These are phyloP conservation scores for Alloscopus bannaensis DNA, from an alignment of 2,888 invertebrate genomes.

Conservation along the genomic window DNA sequence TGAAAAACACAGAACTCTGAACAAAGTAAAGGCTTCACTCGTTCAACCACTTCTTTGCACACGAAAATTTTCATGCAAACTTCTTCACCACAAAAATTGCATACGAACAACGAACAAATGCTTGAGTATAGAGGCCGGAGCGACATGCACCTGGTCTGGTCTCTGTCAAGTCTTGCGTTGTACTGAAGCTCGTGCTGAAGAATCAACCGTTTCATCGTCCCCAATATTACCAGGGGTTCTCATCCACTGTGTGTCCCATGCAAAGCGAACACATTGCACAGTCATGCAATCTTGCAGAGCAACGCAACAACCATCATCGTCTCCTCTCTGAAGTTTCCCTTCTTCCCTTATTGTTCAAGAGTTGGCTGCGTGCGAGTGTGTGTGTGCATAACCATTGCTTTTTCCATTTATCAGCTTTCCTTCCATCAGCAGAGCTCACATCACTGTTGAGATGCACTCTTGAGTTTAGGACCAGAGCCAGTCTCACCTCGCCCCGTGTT, in stretches of 20 bases:
- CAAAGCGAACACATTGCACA: not conserved
- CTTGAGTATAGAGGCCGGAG: constrained; percentile 18
- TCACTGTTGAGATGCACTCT: not conserved
- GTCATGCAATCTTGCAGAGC: not conserved
- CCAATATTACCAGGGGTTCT: not conserved
- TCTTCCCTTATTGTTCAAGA: not conserved
- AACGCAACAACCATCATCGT: constrained; percentile 4
- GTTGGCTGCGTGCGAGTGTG: no score
- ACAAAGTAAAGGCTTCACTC: constrained; percentile 22
- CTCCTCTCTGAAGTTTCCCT: not conserved
- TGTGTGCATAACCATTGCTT: no score
- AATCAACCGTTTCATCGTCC: constrained; percentile 34
- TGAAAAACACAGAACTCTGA: no score
- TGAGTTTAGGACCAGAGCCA: not conserved
- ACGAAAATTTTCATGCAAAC: not conserved
- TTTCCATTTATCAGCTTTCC: no score
- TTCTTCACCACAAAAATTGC: not conserved
- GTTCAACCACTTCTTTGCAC: not conserved
- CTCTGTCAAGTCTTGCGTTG: constrained; percentile 38
- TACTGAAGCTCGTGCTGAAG: constrained; percentile 33
- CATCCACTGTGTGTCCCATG: not conserved
- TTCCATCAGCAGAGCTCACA: not conserved
- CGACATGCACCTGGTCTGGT: constrained; percentile 58
- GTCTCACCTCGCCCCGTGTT: not conserved
- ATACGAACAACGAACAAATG: constrained; percentile 9